Base-by-base conservation (phyloP, 2,113 vertebrate genomes). In the Chinchilla lanigera region DNA sequence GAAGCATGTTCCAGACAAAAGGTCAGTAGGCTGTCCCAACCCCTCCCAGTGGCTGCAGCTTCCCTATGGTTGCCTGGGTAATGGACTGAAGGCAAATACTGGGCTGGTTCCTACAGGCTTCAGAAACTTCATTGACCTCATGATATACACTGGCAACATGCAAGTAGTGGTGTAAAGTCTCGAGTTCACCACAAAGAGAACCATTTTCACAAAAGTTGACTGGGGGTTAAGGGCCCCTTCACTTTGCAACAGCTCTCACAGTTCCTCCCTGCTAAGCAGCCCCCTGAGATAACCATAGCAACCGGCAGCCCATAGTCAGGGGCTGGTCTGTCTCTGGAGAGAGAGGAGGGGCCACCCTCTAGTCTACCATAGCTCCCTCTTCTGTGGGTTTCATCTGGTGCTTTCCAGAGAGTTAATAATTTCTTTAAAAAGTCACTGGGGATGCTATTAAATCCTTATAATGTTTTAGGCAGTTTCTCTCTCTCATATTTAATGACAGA, bases 221-320 rank as follows among this genome's bases (percentile, higher is more conserved):
- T 90, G 88, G 90, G 96, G 96, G 75, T 95, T 87, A 95, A 96
- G 50, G 75, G 96, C 73, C 77, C 75, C 93, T 73, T 80, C 88
- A 86, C 90, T 50, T 19, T 1, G 90, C 56, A 28, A 67, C 93
- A 96, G 96, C 93, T 90, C 93, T 89, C 75, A 73, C 52, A 7
- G 19, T 63, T 50, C 71, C 26, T 73, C 87, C 60, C 65, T 24
- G n/a, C 19, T 85, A 71, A 22, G 73, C 28, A 73, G 80, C 47
- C 80, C 58, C 61, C 80, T 35, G 19, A 7, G 38, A 84, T 69
- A 89, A 75, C 85, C 94, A 95, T 85, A 61, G 96, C 90, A 95
- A 87, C 96, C 28, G 1, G 52, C 41, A 33, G 9, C 14, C 33
- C 0, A 26, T 16, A 13, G 87, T 44, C n/a, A 19, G 69, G 13